A percentile compares a stretch with the other conserved stretches of the same genome.
These are phyloP conservation scores for Smutsia temminckii DNA, from an alignment of 2,797 vertebrate species.

Conservation along the genomic window DNA sequence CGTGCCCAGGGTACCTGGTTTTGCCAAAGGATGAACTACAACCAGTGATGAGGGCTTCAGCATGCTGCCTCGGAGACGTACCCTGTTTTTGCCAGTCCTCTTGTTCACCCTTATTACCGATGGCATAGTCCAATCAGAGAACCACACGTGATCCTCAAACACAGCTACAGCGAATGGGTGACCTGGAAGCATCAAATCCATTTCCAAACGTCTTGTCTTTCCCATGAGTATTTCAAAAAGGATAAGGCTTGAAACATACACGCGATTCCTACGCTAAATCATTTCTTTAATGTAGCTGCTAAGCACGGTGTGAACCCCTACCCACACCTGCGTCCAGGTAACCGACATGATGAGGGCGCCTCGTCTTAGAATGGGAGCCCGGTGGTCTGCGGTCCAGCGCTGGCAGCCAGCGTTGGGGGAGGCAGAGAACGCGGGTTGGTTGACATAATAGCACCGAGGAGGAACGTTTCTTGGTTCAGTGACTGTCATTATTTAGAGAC, in stretches of 20 bases:
- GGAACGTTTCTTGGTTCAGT: background rate
- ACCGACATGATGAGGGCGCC: rapidly evolving
- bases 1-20: conserved; percentile 90
- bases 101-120: conserved; percentile 91
- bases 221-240: background rate
- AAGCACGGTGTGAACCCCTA: too few relatives aligned
- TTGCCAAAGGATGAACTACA: conserved; percentile 93
- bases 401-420: background rate
- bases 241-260: background rate
- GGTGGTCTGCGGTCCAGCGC: background rate
- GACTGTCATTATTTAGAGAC: background rate
- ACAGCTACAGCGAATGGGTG: conserved; percentile 90
- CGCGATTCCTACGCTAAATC: background rate
- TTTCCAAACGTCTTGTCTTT: background rate
- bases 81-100: conserved; percentile 88
- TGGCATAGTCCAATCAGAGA: conserved; percentile 90
- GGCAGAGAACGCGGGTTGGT: background rate
- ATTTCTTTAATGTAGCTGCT: background rate
- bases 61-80: conserved; percentile 88
- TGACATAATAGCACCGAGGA: background rate
- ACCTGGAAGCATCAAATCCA: conserved; percentile 82
- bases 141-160: conserved; percentile 94
- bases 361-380: background rate
- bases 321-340: background rate
- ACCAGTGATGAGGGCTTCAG: conserved; percentile 91